These are phyloP conservation scores for Camponotus pennsylvanicus DNA, from an alignment of 1,140 invertebrate species.

Conservation along the genomic window DNA sequence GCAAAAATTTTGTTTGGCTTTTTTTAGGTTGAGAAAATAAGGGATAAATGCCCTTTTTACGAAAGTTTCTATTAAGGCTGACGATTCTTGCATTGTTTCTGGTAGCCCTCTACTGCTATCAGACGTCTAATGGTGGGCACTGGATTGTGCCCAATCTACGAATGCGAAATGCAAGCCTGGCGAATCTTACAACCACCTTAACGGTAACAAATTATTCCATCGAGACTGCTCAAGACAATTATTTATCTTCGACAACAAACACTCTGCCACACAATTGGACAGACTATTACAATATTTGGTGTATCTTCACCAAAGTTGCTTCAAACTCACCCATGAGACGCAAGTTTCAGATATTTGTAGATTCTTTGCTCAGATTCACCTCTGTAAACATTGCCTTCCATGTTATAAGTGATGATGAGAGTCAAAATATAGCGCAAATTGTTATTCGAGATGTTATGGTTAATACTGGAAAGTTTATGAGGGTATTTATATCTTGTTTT, in stretches of 20 bases:
- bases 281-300: constrained; percentile 85
- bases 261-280: background rate
- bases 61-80: constrained; percentile 79
- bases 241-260: constrained; percentile 4
- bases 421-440: constrained; percentile 88
- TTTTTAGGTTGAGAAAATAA: constrained; percentile 33
- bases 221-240: constrained; percentile 2
- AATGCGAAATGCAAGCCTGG: constrained; percentile 54
- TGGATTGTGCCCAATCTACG: constrained; percentile 65
- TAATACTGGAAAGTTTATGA: constrained; percentile 83
- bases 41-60: constrained; percentile 82
- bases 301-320: constrained; percentile 88
- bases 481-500: constrained; percentile 78
- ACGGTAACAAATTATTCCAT: background rate
- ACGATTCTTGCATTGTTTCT: constrained; percentile 74
- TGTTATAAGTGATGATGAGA: constrained; percentile 90
- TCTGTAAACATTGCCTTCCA: constrained; percentile 88
- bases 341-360: constrained; percentile 88
- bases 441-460: constrained; percentile 85
- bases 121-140: constrained; percentile 75
- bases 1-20: background rate
- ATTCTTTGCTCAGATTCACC: constrained; percentile 87
- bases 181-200: constrained; percentile 71
- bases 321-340: constrained; percentile 87
- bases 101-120: constrained; percentile 79